A percentile compares a stretch with the other conserved stretches of the same genome.
These are phyloP conservation scores for Nanorana parkeri DNA, from an alignment of 2,113 vertebrate species.

Conservation along the genomic window DNA sequence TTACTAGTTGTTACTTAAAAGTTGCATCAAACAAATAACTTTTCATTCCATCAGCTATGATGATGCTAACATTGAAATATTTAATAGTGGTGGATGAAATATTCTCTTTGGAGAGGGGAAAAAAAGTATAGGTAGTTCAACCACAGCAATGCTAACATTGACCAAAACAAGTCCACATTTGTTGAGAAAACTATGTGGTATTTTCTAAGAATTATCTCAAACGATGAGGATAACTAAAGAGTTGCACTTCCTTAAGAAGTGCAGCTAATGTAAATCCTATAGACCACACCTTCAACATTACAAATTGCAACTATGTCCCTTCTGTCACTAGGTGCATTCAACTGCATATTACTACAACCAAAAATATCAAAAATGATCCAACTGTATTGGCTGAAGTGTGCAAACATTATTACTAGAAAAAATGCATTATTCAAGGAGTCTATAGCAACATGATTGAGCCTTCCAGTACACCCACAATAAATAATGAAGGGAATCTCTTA, in stretches of 20 bases:
- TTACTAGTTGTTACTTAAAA: no score
- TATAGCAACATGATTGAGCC: background rate
- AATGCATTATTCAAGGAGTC: background rate
- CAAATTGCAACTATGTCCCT: background rate
- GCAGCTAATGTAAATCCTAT: background rate
- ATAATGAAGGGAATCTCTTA: no score
- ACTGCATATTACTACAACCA: background rate
- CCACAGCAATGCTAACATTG: no score
- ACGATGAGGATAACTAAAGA: background rate
- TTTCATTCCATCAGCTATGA: no score
- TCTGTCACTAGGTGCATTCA: background rate
- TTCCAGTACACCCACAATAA: background rate
- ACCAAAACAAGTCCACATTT: no score
- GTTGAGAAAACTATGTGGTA: no score
- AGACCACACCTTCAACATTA: background rate
- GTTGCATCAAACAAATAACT: no score
- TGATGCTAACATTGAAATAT: no score
- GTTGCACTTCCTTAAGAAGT: background rate
- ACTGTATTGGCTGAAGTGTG: background rate
- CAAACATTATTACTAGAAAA: background rate
- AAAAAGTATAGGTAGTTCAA: no score
- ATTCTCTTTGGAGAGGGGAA: no score
- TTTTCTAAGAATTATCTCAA: background rate
- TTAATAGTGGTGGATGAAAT: no score
- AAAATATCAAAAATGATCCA: background rate